Percentiles rank a stretch among this genome's conserved stretches.
Evolutionary conservation across 2,113 vertebrate species (phyloP).

Genomic region (Gallinago jamesoni): DNA sequence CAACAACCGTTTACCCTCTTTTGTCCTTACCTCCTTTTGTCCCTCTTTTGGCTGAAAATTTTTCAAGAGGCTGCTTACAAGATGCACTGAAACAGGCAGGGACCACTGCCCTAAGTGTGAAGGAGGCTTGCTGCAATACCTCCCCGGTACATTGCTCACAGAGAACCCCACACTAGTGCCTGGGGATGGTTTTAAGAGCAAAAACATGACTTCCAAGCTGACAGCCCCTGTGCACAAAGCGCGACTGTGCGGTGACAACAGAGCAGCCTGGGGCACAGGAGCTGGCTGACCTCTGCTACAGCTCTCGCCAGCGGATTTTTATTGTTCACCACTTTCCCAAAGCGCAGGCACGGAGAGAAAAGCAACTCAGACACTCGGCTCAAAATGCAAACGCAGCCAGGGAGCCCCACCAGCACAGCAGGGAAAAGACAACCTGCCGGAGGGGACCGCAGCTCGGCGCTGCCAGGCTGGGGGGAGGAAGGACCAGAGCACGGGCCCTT

Average conservation of each 20-base stretch:
- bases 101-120: not conserved
- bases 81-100: not conserved
- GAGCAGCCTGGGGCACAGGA: constrained; percentile 60
- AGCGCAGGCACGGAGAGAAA: not conserved
- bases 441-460: accelerated
- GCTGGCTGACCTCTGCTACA: constrained; percentile 58
- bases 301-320: not conserved
- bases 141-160: not conserved
- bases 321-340: constrained; percentile 36
- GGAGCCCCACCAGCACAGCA: constrained; percentile 8
- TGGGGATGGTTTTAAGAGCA: constrained; percentile 37
- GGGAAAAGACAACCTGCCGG: not conserved
- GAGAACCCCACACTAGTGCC: constrained; percentile 1
- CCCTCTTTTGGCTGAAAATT: not conserved
- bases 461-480: not conserved
- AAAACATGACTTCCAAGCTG: constrained; percentile 45
- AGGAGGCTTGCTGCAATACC: not conserved
- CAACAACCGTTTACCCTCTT: not conserved
- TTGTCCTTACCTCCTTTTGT: constrained; percentile 27
- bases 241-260: not conserved
- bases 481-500: not conserved
- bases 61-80: not conserved
- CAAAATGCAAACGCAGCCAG: not conserved
- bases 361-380: not conserved
- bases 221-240: constrained; percentile 23